A percentile compares a stretch with the other conserved stretches of the same genome.
Conservation (phyloP, 2,888 invertebrate genomes). For the Hemaris fuciformis region DNA sequence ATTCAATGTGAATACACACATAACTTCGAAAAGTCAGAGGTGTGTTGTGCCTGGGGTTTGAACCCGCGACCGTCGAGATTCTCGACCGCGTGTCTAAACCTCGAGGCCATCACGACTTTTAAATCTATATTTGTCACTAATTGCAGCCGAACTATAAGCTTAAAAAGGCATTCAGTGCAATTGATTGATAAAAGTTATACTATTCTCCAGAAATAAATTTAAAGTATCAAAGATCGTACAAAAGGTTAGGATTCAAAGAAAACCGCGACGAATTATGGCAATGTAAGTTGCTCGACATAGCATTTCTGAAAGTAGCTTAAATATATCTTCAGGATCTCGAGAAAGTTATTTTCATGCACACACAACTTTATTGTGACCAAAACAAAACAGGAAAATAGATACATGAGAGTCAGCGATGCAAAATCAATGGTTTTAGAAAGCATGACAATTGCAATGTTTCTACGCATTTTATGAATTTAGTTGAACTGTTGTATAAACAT, state of each 20-base stretch:
- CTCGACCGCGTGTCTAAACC: too few relatives aligned
- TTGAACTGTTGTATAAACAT: neutral
- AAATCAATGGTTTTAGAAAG: neutral
- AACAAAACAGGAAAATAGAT: neutral
- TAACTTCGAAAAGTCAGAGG: too few relatives aligned
- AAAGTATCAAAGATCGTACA: too few relatives aligned
- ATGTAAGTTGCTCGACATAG: neutral
- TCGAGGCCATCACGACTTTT: too few relatives aligned
- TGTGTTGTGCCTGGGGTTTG: too few relatives aligned
- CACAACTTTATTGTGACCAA: neutral
- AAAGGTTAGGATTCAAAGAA: neutral
- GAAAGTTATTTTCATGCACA: neutral
- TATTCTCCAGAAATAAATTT: too few relatives aligned
- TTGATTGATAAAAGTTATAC: too few relatives aligned
- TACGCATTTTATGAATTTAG: neutral
- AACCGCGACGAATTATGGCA: neutral
- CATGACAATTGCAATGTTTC: conserved; percentile 1
- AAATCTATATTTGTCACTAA: too few relatives aligned
- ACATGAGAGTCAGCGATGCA: neutral
- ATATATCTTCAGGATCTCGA: neutral
- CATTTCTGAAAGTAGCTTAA: neutral
- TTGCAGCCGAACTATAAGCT: too few relatives aligned
- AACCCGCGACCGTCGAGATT: too few relatives aligned
- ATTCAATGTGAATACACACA: too few relatives aligned
- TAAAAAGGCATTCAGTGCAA: too few relatives aligned